Evolutionary conservation across 1,140 invertebrate genomes (phyloP).

Genomic region (Saxidomus purpurata): DNA sequence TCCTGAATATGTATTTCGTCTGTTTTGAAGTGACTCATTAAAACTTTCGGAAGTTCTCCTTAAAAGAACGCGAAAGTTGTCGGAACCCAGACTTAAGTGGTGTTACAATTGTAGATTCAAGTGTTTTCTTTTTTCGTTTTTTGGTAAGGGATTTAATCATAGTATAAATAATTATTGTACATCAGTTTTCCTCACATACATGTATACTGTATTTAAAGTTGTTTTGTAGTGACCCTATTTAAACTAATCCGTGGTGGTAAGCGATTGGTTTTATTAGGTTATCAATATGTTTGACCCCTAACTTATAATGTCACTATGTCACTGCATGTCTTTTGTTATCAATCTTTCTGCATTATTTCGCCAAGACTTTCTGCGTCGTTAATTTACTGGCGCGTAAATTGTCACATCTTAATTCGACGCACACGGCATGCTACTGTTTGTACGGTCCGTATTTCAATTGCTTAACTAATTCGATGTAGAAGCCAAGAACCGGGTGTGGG

Average conservation of each 20-base stretch:
- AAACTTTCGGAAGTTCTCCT: conserved; percentile 22
- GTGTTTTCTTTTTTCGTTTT: no score
- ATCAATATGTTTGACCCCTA: background rate
- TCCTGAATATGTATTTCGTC: background rate
- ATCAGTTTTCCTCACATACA: no score
- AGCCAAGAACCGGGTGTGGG: no score
- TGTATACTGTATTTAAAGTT: no score
- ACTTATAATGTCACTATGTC: conserved; percentile 3
- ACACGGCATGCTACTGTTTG: background rate
- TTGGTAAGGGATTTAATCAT: no score
- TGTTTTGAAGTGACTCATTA: conserved; percentile 26
- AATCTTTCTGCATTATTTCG: background rate
- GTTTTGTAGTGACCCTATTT: no score
- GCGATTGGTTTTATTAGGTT: background rate
- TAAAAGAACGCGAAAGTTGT: background rate
- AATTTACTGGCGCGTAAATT: background rate
- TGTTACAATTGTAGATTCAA: no score
- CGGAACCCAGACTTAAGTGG: background rate
- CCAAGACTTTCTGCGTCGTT: background rate
- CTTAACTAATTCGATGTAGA: no score
- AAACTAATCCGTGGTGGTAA: background rate
- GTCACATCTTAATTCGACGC: background rate
- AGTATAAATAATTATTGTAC: no score
- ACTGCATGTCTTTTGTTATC: background rate
- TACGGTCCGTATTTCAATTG: no score